Conservation (phyloP, 2,797 vertebrate species). For the Catharus ustulatus region DNA sequence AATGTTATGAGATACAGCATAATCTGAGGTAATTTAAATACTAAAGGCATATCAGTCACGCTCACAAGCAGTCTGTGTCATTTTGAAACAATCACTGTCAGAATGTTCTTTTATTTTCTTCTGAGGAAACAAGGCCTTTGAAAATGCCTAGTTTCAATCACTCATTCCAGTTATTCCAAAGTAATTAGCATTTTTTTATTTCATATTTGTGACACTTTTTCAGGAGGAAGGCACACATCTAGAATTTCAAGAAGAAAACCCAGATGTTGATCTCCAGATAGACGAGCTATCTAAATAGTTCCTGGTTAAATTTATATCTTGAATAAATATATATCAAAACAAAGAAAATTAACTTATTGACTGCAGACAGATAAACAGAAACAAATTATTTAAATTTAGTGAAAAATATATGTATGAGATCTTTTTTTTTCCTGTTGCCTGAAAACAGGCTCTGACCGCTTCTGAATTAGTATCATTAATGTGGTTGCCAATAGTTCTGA, state of each 20-base stretch:
- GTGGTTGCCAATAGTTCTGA: neutral
- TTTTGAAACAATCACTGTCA: constrained; percentile 45
- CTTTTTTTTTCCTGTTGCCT: neutral
- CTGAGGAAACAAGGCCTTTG: constrained; percentile 32
- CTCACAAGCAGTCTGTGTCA: neutral
- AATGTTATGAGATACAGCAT: neutral
- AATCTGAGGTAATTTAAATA: constrained; percentile 37
- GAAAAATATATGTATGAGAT: fast-evolving
- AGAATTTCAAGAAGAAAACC: neutral
- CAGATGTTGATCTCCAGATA: neutral
- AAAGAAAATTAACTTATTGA: neutral
- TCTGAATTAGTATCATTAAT: neutral
- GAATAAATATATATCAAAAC: neutral
- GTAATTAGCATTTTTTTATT: constrained; percentile 18
- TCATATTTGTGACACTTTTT: neutral
- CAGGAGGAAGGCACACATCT: neutral
- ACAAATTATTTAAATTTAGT: neutral
- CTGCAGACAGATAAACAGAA: neutral
- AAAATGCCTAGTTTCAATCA: constrained; percentile 22
- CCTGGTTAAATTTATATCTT: neutral
- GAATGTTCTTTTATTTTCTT: constrained; percentile 43
- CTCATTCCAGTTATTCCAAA: neutral
- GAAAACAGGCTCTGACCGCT: neutral
- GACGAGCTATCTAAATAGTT: neutral
- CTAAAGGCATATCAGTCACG: constrained; percentile 20